Evolutionary conservation across 1,140 invertebrate genomes (phyloP).

Genomic region (Harpegnathos saltator): DNA sequence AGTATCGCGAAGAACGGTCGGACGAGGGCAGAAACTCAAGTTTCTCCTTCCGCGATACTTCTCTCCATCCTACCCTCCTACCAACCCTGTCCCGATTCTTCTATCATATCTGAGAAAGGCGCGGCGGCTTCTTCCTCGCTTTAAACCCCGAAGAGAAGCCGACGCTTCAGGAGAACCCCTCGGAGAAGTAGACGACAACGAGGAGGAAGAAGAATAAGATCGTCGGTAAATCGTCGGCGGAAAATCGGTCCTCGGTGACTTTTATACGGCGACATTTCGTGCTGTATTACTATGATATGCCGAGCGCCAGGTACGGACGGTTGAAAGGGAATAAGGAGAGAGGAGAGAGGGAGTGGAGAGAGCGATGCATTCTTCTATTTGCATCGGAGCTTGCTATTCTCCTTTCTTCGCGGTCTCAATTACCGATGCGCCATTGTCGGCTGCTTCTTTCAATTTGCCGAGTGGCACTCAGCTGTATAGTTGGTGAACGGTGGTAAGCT

Average conservation of each 20-base stretch:
- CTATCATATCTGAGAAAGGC: slow-evolving; percentile 33
- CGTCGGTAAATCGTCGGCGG: slow-evolving; percentile 56
- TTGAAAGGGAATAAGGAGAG: slow-evolving; percentile 37
- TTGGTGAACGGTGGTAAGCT: slow-evolving; percentile 39
- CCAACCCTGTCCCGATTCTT: neutral
- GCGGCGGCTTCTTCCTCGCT: slow-evolving; percentile 22
- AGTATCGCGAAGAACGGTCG: slow-evolving; percentile 1
- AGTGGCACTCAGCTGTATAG: neutral
- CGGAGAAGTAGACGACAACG: slow-evolving; percentile 35
- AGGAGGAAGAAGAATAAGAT: slow-evolving; percentile 44
- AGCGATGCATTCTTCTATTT: slow-evolving; percentile 55
- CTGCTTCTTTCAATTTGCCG: slow-evolving; percentile 42
- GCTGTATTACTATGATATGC: slow-evolving; percentile 53
- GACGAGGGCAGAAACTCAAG: neutral
- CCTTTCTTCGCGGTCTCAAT: slow-evolving; percentile 56
- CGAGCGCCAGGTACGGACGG: slow-evolving; percentile 12
- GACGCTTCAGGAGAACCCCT: neutral
- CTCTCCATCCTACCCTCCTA: neutral
- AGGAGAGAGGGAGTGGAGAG: neutral
- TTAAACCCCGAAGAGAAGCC: slow-evolving; percentile 43
- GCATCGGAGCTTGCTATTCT: slow-evolving; percentile 31
- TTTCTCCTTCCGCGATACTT: slow-evolving; percentile 20
- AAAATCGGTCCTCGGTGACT: slow-evolving; percentile 60
- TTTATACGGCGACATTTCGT: slow-evolving; percentile 48
- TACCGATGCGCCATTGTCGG: slow-evolving; percentile 53